These are phyloP conservation scores for Daboia siamensis DNA, from an alignment of 2,113 vertebrate species.

Conservation along the genomic window DNA sequence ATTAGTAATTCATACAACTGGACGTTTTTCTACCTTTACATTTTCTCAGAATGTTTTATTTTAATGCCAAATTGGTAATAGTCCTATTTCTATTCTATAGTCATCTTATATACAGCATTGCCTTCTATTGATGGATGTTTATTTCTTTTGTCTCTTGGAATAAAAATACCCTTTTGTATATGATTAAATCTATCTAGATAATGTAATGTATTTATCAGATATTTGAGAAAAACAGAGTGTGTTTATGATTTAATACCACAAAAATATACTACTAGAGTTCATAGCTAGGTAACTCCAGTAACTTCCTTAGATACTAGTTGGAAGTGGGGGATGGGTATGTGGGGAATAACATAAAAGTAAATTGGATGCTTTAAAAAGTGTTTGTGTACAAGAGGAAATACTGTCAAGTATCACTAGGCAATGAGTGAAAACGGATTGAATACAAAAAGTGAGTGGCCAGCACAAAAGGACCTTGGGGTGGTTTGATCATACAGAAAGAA, in stretches of 20 bases:
- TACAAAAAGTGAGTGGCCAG: neutral
- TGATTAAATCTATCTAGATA: neutral
- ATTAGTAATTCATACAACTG: neutral
- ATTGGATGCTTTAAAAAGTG: neutral
- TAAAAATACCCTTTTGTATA: neutral
- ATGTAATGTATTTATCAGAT: slow-evolving; percentile 13
- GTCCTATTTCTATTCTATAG: neutral
- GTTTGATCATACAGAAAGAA: neutral
- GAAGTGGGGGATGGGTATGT: neutral
- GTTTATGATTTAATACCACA: neutral
- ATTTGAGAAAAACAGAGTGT: neutral
- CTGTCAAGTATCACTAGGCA: neutral
- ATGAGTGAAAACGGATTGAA: neutral
- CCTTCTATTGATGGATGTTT: neutral
- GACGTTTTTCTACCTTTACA: neutral
- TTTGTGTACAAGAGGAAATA: neutral
- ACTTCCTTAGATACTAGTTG: neutral
- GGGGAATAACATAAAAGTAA: neutral
- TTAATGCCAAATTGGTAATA: slow-evolving; percentile 4
- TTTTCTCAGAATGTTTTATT: slow-evolving; percentile 10
- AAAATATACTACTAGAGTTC: slow-evolving; percentile 1
- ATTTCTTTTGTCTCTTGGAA: neutral
- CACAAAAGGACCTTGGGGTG: neutral
- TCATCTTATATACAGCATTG: neutral
- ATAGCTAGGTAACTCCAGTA: neutral